A percentile compares a stretch with the other conserved stretches of the same genome.
These are phyloP conservation scores for Corydoras maculifer DNA, from an alignment of 2,113 vertebrate species.

Conservation along the genomic window DNA sequence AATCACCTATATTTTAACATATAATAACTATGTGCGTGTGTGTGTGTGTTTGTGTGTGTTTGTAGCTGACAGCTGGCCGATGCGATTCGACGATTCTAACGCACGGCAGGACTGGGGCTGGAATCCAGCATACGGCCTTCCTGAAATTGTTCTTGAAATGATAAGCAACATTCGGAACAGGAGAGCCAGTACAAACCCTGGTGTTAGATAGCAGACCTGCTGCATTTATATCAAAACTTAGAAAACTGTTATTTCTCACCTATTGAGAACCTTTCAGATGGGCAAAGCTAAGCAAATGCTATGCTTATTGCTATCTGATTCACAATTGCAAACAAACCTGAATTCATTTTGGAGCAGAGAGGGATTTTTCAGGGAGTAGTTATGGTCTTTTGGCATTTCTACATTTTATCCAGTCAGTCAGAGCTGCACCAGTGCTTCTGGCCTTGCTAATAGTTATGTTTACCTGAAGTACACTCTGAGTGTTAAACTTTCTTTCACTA, in stretches of 20 bases:
- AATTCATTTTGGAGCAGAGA: no score
- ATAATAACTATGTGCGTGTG: background rate
- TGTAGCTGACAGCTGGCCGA: slow-evolving; percentile 70
- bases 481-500: no score
- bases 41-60: slow-evolving; percentile 27
- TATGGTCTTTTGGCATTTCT: no score
- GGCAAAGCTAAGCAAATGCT: background rate
- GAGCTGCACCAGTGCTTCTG: no score
- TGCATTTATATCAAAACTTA: background rate
- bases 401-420: no score
- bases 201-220: slow-evolving; percentile 49
- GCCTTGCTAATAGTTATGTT: no score
- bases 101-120: slow-evolving; percentile 68
- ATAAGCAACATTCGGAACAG: slow-evolving; percentile 53
- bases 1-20: no score
- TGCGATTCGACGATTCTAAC: slow-evolving; percentile 68
- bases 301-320: background rate
- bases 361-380: no score
- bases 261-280: background rate
- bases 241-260: background rate
- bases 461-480: no score
- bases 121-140: slow-evolving; percentile 54
- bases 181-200: slow-evolving; percentile 50
- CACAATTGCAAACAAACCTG: background rate
- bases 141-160: slow-evolving; percentile 66